Evolutionary conservation across 2,113 vertebrate species (phyloP).

Genomic region (Penelope pileata): DNA sequence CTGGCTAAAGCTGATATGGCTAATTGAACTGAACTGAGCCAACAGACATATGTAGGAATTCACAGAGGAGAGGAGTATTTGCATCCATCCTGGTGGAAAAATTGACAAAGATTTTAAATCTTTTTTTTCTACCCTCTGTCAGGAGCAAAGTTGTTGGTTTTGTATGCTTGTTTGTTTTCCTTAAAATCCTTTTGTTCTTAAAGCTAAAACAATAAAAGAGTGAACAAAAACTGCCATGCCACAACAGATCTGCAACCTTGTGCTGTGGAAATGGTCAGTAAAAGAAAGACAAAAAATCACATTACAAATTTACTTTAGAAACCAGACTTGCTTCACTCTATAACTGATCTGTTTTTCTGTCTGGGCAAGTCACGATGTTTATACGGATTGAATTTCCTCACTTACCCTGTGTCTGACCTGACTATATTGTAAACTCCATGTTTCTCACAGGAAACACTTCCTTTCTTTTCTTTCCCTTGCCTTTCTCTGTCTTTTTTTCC

Average conservation of each 20-base stretch:
- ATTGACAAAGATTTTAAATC: not conserved
- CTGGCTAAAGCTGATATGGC: not conserved
- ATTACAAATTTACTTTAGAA: not conserved
- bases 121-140: not conserved
- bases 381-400: not conserved
- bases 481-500: accelerated
- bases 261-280: not conserved
- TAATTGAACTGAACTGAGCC: not conserved
- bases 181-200: not conserved
- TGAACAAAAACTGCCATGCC: not conserved
- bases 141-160: not conserved
- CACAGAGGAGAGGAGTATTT: accelerated
- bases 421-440: not conserved
- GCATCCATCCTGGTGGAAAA: not conserved
- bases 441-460: not conserved
- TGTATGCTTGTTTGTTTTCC: no score
- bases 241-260: not conserved
- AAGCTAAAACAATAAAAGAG: not conserved
- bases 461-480: accelerated
- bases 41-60: not conserved
- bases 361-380: not conserved
- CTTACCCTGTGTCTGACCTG: not conserved
- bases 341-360: not conserved
- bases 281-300: not conserved
- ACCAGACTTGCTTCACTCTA: not conserved